Conservation (phyloP, 2,888 invertebrate genomes). For the Xiphydria camelus region DNA sequence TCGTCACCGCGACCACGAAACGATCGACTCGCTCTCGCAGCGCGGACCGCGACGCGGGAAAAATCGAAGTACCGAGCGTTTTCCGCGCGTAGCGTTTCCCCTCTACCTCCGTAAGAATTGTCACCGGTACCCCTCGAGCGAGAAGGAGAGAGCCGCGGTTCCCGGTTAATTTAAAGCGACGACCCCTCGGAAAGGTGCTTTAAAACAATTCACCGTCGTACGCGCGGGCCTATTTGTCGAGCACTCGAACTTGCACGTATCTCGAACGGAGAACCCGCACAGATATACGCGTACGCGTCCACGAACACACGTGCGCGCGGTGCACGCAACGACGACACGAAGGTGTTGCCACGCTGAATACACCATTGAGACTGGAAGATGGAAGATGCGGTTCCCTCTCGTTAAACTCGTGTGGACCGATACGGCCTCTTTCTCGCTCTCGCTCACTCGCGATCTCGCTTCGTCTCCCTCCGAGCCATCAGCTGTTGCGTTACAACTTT, state of each 20-base stretch:
- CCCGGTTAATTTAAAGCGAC: slow-evolving; percentile 2
- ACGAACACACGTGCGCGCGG: slow-evolving; percentile 1
- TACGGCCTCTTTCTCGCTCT: slow-evolving; percentile 2
- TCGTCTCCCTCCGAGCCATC: neutral
- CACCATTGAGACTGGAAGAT: slow-evolving; percentile 15
- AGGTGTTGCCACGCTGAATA: slow-evolving; percentile 16
- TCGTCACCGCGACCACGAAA: no score
- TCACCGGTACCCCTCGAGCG: neutral
- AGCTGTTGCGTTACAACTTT: neutral
- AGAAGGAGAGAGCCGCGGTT: neutral
- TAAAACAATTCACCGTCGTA: slow-evolving; percentile 3
- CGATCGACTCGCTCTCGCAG: no score
- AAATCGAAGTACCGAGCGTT: no score
- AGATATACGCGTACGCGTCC: no score
- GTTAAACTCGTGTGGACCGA: neutral
- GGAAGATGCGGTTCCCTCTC: slow-evolving; percentile 11
- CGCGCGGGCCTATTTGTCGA: slow-evolving; percentile 11
- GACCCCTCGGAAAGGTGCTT: neutral
- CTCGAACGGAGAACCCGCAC: slow-evolving; percentile 3
- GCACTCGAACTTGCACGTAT: slow-evolving; percentile 7
- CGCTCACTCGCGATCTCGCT: neutral
- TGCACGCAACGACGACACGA: slow-evolving; percentile 9
- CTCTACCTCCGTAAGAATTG: no score
- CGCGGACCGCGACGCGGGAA: no score
- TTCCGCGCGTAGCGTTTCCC: no score